A percentile compares a stretch with the other conserved stretches of the same genome.
These are phyloP conservation scores for Aphis gossypii DNA, from an alignment of 1,140 invertebrate species.

Conservation along the genomic window DNA sequence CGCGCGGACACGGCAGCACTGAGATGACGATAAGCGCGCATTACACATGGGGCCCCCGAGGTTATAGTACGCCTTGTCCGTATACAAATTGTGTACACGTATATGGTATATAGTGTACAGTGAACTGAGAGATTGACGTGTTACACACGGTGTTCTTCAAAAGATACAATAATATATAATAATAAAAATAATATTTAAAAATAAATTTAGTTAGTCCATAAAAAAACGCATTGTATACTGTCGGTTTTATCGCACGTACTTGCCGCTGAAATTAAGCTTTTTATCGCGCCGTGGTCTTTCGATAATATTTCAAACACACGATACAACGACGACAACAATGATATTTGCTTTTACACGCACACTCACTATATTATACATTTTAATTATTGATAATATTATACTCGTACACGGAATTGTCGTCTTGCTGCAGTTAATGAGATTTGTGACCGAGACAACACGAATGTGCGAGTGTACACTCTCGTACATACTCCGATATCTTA, in stretches of 20 bases:
- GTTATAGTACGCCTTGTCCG: neutral
- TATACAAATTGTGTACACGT: conserved; percentile 17
- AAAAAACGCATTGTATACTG: neutral
- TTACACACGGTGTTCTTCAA: neutral
- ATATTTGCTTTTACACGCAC: conserved; percentile 19
- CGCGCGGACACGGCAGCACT: neutral
- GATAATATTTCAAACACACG: conserved; percentile 1
- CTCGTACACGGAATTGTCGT: neutral
- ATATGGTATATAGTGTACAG: neutral
- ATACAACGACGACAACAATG: neutral
- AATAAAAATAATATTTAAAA: neutral
- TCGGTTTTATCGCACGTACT: neutral
- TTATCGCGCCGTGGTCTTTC: neutral
- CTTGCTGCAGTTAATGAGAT: neutral
- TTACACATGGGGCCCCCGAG: neutral
- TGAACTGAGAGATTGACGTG: neutral
- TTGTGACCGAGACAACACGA: conserved; percentile 12
- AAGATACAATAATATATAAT: conserved; percentile 1
- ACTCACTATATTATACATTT: neutral
- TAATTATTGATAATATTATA: neutral
- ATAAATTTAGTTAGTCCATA: conserved; percentile 22
- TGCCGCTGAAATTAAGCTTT: neutral
- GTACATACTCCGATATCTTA: neutral
- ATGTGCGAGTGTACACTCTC: neutral
- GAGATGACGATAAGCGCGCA: neutral